Conservation (phyloP, 2,797 vertebrate species). For the Tiaroga cobitis region DNA sequence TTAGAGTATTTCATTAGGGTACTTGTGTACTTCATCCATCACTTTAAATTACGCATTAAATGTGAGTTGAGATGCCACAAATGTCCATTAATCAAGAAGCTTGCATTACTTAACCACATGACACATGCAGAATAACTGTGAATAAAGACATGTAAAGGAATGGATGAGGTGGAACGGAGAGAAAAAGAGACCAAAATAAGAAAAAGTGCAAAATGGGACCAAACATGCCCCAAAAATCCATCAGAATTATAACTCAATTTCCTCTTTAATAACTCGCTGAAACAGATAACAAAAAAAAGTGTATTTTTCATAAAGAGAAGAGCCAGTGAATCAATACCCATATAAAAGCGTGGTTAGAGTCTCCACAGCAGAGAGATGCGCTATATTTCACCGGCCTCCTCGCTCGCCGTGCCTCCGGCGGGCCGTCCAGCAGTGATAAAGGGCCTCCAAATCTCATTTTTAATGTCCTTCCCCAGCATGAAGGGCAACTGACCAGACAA, state of each 20-base stretch:
- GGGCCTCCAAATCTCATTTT: conserved; percentile 70
- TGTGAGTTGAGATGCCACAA: background rate
- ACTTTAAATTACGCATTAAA: background rate
- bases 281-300: conserved; percentile 67
- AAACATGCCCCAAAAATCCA: conserved; percentile 60
- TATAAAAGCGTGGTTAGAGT: conserved; percentile 74
- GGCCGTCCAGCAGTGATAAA: conserved; percentile 67
- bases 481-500: conserved; percentile 73
- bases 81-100: background rate
- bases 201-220: conserved; percentile 12
- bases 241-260: conserved; percentile 71
- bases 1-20: background rate
- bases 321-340: conserved; percentile 77
- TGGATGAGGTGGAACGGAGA: background rate
- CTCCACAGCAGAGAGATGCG: conserved; percentile 75
- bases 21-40: background rate
- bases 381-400: conserved; percentile 73
- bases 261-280: conserved; percentile 67
- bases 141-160: background rate
- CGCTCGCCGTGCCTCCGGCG: conserved; percentile 57
- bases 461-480: conserved; percentile 74
- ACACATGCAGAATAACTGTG: background rate
- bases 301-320: conserved; percentile 65
- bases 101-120: background rate
- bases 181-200: background rate